phyloP scores from a whole-genome alignment of 1,140 invertebrate genomes.

The Potamilus streckersoni region DNA sequence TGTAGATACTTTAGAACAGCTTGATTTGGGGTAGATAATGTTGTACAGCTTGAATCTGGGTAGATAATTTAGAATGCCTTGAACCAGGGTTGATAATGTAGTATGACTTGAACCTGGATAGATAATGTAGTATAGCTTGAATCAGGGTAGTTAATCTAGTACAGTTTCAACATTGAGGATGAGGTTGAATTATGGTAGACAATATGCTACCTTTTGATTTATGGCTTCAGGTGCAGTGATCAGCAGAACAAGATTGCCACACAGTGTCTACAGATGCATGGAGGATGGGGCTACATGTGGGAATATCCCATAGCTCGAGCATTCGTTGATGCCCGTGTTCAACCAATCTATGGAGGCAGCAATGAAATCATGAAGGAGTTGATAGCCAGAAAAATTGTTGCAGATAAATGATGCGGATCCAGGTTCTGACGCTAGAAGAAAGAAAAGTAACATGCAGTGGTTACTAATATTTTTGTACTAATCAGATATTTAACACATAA shows the following conservation, averaged over 20 bases:
- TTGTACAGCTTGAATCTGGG: too few species aligned
- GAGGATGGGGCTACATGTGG: conserved; percentile 72
- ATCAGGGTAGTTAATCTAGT: too few species aligned
- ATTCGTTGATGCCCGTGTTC: conserved; percentile 69
- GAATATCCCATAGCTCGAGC: conserved; percentile 69
- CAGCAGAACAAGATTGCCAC: conserved; percentile 67
- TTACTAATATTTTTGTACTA: too few species aligned
- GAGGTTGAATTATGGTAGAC: too few species aligned
- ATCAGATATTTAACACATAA: too few species aligned
- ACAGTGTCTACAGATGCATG: conserved; percentile 70
- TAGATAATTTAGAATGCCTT: too few species aligned
- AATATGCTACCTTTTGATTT: background rate
- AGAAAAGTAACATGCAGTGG: too few species aligned
- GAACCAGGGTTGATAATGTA: too few species aligned
- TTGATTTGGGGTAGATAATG: too few species aligned
- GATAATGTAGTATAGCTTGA: background rate
- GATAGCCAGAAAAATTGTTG: conserved; percentile 57
- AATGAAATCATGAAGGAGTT: conserved; percentile 73
- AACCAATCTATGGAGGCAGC: conserved; percentile 71
- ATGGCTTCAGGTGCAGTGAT: conserved; percentile 62
- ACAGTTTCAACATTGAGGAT: too few species aligned
- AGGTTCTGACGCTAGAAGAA: too few species aligned
- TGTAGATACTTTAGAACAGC: too few species aligned
- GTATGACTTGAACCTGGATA: background rate
- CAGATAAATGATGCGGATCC: conserved; percentile 3